Evolutionary conservation across 2,113 vertebrate genomes (phyloP).

Genomic region (Campylomormyrus numenius): DNA sequence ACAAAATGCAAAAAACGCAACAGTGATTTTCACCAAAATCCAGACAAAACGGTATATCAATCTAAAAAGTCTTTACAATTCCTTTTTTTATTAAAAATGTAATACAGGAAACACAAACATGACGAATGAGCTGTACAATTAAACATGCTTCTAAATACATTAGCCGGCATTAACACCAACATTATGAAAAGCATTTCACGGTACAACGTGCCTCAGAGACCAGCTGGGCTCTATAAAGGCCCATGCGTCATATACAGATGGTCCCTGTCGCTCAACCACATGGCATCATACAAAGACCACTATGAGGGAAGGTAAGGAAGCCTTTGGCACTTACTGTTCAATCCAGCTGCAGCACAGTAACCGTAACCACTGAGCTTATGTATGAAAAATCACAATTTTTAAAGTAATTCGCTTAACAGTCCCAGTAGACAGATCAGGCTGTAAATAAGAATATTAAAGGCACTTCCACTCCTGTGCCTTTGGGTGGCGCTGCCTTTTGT

Average conservation of each 20-base stretch:
- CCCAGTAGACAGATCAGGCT: background rate
- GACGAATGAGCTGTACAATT: slow-evolving; percentile 64
- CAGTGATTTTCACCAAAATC: background rate
- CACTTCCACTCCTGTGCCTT: background rate
- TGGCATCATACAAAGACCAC: background rate
- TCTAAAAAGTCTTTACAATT: background rate
- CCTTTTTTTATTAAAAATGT: slow-evolving; percentile 59
- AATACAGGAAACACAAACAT: slow-evolving; percentile 56
- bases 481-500: background rate
- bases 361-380: background rate
- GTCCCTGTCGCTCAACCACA: slow-evolving; percentile 9
- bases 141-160: slow-evolving; percentile 67
- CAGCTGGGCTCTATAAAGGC: slow-evolving; percentile 53
- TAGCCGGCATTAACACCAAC: slow-evolving; percentile 40
- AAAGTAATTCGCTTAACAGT: background rate
- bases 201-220: slow-evolving; percentile 34
- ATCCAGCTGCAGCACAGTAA: slow-evolving; percentile 10
- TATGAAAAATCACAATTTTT: background rate
- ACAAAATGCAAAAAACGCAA: background rate
- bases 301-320: background rate
- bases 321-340: slow-evolving; percentile 18
- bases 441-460: background rate
- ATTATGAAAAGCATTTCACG: slow-evolving; percentile 36
- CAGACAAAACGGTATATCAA: background rate
- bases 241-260: slow-evolving; percentile 38